These are phyloP conservation scores for Pavo muticus DNA, from an alignment of 2,113 vertebrate species.

Conservation along the genomic window DNA sequence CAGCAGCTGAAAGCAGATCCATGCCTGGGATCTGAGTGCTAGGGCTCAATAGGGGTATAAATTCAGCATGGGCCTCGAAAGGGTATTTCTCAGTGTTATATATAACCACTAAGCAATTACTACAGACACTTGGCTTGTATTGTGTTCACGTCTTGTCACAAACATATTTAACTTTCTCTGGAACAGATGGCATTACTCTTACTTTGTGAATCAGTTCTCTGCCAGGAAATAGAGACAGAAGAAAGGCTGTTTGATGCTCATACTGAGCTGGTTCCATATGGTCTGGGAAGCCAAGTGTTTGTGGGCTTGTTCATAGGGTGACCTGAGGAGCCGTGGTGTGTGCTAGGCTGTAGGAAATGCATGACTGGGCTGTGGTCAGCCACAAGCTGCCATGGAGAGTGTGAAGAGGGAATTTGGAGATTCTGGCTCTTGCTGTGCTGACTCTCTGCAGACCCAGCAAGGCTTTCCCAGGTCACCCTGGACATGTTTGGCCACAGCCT, in stretches of 20 bases:
- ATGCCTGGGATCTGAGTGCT: neutral
- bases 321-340: neutral
- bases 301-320: neutral
- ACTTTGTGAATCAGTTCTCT: neutral
- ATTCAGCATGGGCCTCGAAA: constrained; percentile 14
- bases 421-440: neutral
- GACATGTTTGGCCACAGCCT: neutral
- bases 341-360: neutral
- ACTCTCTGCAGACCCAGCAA: neutral
- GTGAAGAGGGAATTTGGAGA: neutral
- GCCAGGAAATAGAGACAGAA: neutral
- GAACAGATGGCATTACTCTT: constrained; percentile 51
- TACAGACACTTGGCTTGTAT: constrained; percentile 43
- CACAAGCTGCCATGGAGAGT: neutral
- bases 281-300: neutral
- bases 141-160: constrained; percentile 40
- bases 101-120: constrained; percentile 46
- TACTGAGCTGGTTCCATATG: neutral
- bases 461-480: neutral
- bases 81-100: constrained; percentile 47
- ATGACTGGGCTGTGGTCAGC: neutral
- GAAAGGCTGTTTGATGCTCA: neutral
- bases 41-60: neutral
- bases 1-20: constrained; percentile 33
- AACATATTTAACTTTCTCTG: constrained; percentile 51